Percentiles rank a stretch among this genome's conserved stretches.
Evolutionary conservation across 2,797 vertebrate genomes (phyloP).

Genomic region (Pangasius sanitwongsei): DNA sequence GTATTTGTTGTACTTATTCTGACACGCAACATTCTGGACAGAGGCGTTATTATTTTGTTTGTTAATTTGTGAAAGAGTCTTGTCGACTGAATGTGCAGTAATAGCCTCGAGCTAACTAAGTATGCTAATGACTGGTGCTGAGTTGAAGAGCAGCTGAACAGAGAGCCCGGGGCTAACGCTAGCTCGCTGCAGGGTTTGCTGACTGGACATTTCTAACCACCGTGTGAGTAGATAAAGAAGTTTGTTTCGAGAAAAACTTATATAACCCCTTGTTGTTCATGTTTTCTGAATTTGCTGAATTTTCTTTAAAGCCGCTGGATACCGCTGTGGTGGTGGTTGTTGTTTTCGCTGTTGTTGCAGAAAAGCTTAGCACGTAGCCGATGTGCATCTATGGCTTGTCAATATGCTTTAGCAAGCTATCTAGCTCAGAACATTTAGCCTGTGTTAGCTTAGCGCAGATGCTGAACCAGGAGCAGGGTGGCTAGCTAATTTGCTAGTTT

Average conservation of each 20-base stretch:
- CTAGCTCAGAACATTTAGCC: neutral
- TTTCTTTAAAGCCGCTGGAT: neutral
- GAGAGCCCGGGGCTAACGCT: neutral
- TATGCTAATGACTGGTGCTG: neutral
- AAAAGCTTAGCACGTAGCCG: neutral
- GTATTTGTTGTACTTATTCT: neutral
- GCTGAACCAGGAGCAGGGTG: neutral
- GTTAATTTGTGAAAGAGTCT: neutral
- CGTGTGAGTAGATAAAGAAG: neutral
- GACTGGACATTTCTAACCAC: constrained; percentile 14
- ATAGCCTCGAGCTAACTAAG: neutral
- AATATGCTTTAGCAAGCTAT: neutral
- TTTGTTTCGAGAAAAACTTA: neutral
- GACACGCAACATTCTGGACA: neutral
- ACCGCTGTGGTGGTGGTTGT: neutral
- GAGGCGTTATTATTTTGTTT: neutral
- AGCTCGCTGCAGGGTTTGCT: constrained; percentile 21
- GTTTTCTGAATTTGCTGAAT: neutral
- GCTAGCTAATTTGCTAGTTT: neutral
- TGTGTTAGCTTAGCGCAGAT: neutral
- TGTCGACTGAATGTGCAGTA: neutral
- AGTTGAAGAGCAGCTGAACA: constrained; percentile 21
- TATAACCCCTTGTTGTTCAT: neutral
- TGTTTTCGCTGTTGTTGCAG: neutral
- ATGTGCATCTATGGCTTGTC: neutral